Conservation (phyloP, 2,797 vertebrate species). For the Microctenopoma steveboyesi region DNA sequence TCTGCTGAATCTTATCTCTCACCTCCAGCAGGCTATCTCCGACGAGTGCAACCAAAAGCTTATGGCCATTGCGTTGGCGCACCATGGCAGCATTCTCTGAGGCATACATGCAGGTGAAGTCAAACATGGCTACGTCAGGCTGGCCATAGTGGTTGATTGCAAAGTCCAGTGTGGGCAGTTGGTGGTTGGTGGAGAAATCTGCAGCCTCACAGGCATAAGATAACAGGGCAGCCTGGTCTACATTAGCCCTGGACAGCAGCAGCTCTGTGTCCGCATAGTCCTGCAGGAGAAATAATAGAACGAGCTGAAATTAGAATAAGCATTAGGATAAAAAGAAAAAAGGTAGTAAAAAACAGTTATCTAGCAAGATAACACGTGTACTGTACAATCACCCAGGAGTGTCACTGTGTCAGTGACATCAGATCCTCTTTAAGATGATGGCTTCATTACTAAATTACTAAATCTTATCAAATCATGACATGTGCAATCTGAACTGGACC, state of each 20-base stretch:
- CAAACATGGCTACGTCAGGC: conserved; percentile 99
- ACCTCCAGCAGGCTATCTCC: conserved; percentile 98
- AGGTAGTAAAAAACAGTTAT: rapidly evolving
- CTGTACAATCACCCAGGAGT: too few relatives aligned
- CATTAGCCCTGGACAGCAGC: conserved; percentile 93
- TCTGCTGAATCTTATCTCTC: conserved; percentile 38
- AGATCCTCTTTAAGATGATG: too few relatives aligned
- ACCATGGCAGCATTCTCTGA: conserved; percentile 96
- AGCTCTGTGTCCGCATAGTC: conserved; percentile 95
- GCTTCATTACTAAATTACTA: too few relatives aligned
- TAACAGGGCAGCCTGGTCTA: conserved; percentile 95
- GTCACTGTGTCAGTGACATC: too few relatives aligned
- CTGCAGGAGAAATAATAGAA: conserved; percentile 68
- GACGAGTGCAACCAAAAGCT: conserved; percentile 92
- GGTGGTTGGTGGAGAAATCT: conserved; percentile 96
- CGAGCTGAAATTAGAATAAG: rapidly evolving
- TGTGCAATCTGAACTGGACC: too few relatives aligned
- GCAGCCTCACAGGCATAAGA: conserved; percentile 94
- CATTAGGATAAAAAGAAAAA: not conserved
- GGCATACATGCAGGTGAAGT: conserved; percentile 99
- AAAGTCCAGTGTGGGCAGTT: conserved; percentile 93
- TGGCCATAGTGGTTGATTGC: conserved; percentile 99
- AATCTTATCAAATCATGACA: too few relatives aligned
- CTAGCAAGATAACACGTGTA: not conserved
- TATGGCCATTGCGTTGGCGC: conserved; percentile 91